Base-by-base conservation (phyloP, 2,113 vertebrate species). In the Neofelis nebulosa region DNA sequence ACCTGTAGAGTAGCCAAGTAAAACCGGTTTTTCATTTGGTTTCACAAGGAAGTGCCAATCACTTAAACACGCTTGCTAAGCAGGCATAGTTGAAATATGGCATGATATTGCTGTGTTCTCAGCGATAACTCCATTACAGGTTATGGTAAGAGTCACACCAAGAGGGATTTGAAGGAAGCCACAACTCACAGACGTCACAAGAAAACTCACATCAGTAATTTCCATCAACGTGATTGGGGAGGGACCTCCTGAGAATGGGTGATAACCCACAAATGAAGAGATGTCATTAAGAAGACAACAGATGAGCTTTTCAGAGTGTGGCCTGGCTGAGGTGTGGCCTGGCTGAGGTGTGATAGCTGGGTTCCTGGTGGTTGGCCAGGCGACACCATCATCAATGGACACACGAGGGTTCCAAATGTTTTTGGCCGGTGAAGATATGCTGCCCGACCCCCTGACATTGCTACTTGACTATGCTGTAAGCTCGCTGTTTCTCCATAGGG, bases 371-470 rank as follows among this genome's bases (percentile, higher is more conserved):
- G 45, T 33, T 92, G 63, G 16, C 78, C 95, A 88, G 73, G 71
- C 81, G 96, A 87, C 73, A 97, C 89, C 92, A 63, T 36, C 94
- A 73, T 98, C 19, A 74, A 92, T 91, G 36, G 4, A 57, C 69
- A 71, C 57, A n/a, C 7, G 21, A 79, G 18, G 38, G 74, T 95
- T 93, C 86, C 85, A 95, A 96, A 91, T 92, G 92, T 73, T 98
- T 97, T 97, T 63, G 68, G 55, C 96, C 97, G 73, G 90, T 97
- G 85, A 83, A 38, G 21, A 86, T 82, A 92, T 97, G 50, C 74
- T 89, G 36, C 84, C 98, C 94, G 97, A 98, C 96, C 82, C 98
- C 29, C 78, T 98, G 90, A 92, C 89, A 96, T 55, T 74, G 33
- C 15, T 89, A 69, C 95, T 87, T 96, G 96, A 92, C 90, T 73